Evolutionary conservation across 2,888 invertebrate species (phyloP).

Genomic region (Ennomos erosarius): DNA sequence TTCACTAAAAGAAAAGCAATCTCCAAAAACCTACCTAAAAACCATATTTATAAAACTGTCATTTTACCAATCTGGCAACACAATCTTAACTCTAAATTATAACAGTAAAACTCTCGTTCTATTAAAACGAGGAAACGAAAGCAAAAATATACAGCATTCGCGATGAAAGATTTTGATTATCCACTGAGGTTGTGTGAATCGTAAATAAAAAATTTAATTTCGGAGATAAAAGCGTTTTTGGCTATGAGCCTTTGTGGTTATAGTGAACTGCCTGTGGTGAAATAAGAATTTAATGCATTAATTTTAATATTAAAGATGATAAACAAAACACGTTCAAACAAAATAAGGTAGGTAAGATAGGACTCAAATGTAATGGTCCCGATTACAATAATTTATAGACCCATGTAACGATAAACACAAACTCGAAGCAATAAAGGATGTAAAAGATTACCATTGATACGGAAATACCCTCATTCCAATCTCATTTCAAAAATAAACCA

Average conservation of each 20-base stretch:
- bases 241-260: constrained; percentile 2
- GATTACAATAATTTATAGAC: no score
- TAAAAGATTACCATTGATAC: not conserved
- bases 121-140: constrained; percentile 24
- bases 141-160: constrained; percentile 24
- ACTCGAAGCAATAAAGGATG: no score
- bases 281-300: not conserved
- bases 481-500: constrained; percentile 4
- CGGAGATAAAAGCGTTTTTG: not conserved
- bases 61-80: constrained; percentile 2
- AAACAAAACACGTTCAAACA: no score
- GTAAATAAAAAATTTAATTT: constrained; percentile 15
- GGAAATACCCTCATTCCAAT: not conserved
- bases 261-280: not conserved
- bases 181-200: constrained; percentile 5
- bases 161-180: constrained; percentile 23
- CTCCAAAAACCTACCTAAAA: no score
- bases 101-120: not conserved
- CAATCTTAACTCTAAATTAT: not conserved
- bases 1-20: no score
- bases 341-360: no score
- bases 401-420: no score
- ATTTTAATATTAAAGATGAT: no score
- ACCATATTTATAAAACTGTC: no score
- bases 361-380: no score